Evolutionary conservation across 2,888 invertebrate species (phyloP), one percentile per base, ranked within the genome.

Genomic region (Xylocampa areola): DNA sequence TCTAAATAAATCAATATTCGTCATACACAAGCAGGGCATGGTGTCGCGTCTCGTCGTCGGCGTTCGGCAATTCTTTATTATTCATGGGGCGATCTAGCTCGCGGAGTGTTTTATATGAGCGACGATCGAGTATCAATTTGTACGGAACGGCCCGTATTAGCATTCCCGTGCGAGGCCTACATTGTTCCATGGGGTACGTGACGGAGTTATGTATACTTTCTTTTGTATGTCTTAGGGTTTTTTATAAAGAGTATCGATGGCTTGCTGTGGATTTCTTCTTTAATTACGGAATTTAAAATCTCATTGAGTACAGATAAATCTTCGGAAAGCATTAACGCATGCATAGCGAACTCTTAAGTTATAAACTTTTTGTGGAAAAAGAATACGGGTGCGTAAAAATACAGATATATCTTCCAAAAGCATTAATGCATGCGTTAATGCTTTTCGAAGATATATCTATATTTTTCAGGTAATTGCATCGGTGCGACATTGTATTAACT

Each of bases 61-160:
- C 86, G 77, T 85, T 87, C 78, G 82, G 85, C 89, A 89, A 90
- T 93, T 92, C 89, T 93, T 94, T 94, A 93, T 94, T 94, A 94
- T 94, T 93, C 94, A 94, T 94, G 87, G 89, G 83, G 88, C 90
- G 92, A 89, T 90, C 89, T 88, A 85, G 86, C 85, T 88, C 85
- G 85, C 86, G 85, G 90, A 93, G 94, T 94, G 93, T 94, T 94
- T 94, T 94, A 94, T 94, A 94, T 93, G 94, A 92, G 92, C 90
- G 89, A 93, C 94, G 92, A 94, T 94, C 92, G 93, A 92, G 91
- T 94, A 94, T 94, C 94, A 94, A 94, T 94, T 94, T 93, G 93
- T 91, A 86, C 84, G 82, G 85, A 89, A 85, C 87, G 88, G 80
- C 87, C 87, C 83, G 83, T 89, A 92, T 93, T 93, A 92, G 90